These are phyloP conservation scores for Auanema freiburgensis DNA, from an alignment of 2,888 invertebrate species.

Conservation along the genomic window DNA sequence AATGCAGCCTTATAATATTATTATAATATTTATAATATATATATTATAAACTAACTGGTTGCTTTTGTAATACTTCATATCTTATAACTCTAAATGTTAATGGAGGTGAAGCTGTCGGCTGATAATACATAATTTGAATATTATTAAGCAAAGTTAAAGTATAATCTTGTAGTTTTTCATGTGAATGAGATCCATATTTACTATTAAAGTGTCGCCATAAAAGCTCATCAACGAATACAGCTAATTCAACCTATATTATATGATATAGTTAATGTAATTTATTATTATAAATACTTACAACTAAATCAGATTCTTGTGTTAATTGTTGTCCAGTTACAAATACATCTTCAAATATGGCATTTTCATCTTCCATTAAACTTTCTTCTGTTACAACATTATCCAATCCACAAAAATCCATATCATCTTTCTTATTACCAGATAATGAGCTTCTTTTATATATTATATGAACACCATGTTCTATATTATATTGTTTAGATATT, in stretches of 20 bases:
- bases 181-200: slow-evolving; percentile 58
- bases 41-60: slow-evolving; percentile 49
- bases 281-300: slow-evolving; percentile 30
- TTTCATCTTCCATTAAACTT: slow-evolving; percentile 59
- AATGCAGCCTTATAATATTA: slow-evolving; percentile 48
- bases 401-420: slow-evolving; percentile 60
- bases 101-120: slow-evolving; percentile 60
- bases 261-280: slow-evolving; percentile 2
- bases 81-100: slow-evolving; percentile 62
- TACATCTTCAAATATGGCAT: slow-evolving; percentile 62
- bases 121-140: slow-evolving; percentile 65
- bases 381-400: slow-evolving; percentile 61
- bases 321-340: slow-evolving; percentile 60
- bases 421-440: slow-evolving; percentile 17
- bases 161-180: slow-evolving; percentile 57
- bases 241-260: slow-evolving; percentile 58
- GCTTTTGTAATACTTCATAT: slow-evolving; percentile 61
- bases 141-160: slow-evolving; percentile 63
- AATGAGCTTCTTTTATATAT: slow-evolving; percentile 56
- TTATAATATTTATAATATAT: neutral
- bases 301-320: slow-evolving; percentile 52
- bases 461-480: slow-evolving; percentile 52
- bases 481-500: slow-evolving; percentile 1
- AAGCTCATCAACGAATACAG: slow-evolving; percentile 61
- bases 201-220: slow-evolving; percentile 62